Conservation (phyloP, 2,888 invertebrate species). For the Cephus sareptanus region DNA sequence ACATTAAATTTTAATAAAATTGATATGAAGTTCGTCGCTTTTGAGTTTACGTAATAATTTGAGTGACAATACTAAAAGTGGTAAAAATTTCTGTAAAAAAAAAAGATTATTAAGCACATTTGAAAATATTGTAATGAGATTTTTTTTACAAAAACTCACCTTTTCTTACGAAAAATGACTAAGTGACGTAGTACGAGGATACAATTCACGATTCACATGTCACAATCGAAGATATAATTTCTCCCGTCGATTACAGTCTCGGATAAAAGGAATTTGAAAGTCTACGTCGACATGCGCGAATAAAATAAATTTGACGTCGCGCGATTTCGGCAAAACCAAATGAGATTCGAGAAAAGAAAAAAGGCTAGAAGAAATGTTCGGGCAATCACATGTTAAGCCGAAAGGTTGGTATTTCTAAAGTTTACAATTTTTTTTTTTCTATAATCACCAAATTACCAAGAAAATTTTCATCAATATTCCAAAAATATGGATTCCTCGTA, state of each 20-base stretch:
- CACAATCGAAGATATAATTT: neutral
- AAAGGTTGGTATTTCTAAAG: neutral
- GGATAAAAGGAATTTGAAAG: neutral
- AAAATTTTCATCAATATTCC: neutral
- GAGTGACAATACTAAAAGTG: too few species aligned
- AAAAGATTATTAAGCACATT: too few species aligned
- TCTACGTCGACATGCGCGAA: neutral
- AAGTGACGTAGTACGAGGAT: neutral
- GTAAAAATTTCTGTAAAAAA: too few species aligned
- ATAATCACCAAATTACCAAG: neutral
- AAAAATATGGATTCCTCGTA: neutral
- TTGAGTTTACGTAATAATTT: too few species aligned
- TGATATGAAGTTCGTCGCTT: too few species aligned
- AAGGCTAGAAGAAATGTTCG: neutral
- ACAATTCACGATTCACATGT: neutral
- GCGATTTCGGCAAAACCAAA: neutral
- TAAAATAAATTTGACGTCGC: neutral
- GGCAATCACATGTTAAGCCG: neutral
- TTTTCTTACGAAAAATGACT: neutral
- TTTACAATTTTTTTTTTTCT: neutral
- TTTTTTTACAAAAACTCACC: neutral
- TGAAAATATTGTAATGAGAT: neutral
- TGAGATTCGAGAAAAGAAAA: neutral
- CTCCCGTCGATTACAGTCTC: neutral
- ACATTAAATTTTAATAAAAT: neutral